Percentiles rank a stretch among this genome's conserved stretches.
Evolutionary conservation across 2,113 vertebrate genomes (phyloP).

Genomic region (Cnemophilus loriae): DNA sequence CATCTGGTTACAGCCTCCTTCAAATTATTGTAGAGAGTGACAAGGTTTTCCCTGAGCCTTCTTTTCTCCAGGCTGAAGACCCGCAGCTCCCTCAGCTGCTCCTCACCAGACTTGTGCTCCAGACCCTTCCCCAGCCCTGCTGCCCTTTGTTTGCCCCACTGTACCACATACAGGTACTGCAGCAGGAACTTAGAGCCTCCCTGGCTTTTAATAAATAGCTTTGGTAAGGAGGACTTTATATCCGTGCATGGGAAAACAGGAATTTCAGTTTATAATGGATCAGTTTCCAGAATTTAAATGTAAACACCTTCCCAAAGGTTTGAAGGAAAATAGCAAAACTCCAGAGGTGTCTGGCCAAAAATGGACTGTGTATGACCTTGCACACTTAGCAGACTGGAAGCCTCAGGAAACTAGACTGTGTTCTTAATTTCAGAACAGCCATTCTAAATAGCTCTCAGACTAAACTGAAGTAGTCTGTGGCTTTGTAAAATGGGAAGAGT

Average conservation of each 20-base stretch:
- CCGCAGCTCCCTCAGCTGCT: background rate
- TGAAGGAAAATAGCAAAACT: background rate
- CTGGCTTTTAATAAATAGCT: background rate
- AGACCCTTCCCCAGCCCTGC: background rate
- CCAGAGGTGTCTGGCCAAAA: background rate
- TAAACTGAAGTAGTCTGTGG: background rate
- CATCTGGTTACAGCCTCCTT: background rate
- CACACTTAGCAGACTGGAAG: background rate
- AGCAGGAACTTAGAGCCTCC: background rate
- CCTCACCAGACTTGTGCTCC: background rate
- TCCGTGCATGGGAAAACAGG: accelerated
- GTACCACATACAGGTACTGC: background rate
- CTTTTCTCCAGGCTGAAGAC: background rate
- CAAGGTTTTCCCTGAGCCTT: background rate
- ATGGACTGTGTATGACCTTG: accelerated
- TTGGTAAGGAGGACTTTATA: background rate
- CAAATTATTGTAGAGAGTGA: background rate
- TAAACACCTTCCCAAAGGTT: background rate
- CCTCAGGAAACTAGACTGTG: background rate
- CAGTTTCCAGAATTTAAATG: background rate
- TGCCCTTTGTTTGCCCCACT: background rate
- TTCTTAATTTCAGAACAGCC: background rate
- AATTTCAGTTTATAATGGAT: background rate
- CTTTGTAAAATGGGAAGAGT: background rate
- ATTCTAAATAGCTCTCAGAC: background rate